Evolutionary conservation across 2,113 vertebrate genomes (phyloP), one percentile per base, ranked within the genome.

Genomic region (Hippocampus barbouri): DNA sequence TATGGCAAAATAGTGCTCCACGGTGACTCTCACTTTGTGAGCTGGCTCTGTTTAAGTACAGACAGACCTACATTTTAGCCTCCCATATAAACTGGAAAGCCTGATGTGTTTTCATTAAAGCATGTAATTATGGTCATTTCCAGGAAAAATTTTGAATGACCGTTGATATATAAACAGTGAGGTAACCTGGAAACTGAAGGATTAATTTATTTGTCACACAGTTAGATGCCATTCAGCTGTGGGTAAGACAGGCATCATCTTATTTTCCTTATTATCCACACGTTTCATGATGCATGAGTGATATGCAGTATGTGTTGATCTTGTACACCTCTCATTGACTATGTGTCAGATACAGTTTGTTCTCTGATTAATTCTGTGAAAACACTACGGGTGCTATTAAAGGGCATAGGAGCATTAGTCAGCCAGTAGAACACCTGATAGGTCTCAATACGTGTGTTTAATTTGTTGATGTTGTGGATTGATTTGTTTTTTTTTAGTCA

Each of bases 111-210:
- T 77, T 67, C 16, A 83, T 67, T 59, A 61, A 67, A 79, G 63
- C 68, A 79, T 27, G 70, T 66, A 71, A 73, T 53, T 68, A 74
- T 78, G 57, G 34, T 68, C 47, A 68, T 27, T 75, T 85, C 77
- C 75, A 79, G 74, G 81, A 83, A 81, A 70, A 11, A 0, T 70
- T 73, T 70, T 43, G 75, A 83, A 83, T 83, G 71, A 78, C 21
- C 41, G 10, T 59, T 79, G 76, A 73, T 34, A 77, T 51, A 74
- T 68, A 64, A 74, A 68, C 16, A 70, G 45, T 10, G 47, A 67
- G 47, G 1, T 45, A 77, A 67, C 45, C 16, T 59, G 47, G 73
- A 66, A 71, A 69, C 20, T 60, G 12, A 68, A 38, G 23, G 8
- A 40, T 38, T 75, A 43, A 53, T 20, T 34, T 43, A 21, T 34